A percentile compares a stretch with the other conserved stretches of the same genome.
Evolutionary conservation across 2,113 vertebrate species (phyloP).

Genomic region (Echinops telfairi): DNA sequence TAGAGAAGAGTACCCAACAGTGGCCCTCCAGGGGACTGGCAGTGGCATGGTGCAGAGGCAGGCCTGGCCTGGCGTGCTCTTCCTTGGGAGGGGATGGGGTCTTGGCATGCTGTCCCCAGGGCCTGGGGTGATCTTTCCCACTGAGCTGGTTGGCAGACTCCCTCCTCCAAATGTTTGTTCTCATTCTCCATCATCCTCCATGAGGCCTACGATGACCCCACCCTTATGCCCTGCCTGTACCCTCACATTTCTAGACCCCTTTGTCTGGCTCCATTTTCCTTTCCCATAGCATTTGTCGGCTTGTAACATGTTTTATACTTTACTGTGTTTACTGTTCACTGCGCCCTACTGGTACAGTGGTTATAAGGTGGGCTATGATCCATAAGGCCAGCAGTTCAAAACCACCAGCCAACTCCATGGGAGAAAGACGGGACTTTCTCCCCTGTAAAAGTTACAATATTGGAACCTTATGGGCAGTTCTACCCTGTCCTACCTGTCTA

Average conservation of each 20-base stretch:
- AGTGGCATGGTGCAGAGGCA: not conserved
- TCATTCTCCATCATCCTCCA: not conserved
- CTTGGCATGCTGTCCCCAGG: not conserved
- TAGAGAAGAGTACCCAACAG: not conserved
- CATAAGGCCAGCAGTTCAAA: no score
- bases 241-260: no score
- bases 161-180: not conserved
- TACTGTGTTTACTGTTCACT: not conserved
- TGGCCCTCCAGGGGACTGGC: not conserved
- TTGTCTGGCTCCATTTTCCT: not conserved
- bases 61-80: not conserved
- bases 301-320: not conserved
- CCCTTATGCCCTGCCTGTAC: not conserved
- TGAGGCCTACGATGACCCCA: not conserved
- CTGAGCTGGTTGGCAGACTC: not conserved
- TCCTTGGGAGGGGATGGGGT: not conserved
- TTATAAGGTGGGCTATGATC: no score
- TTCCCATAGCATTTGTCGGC: not conserved
- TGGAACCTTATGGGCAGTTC: no score
- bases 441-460: no score
- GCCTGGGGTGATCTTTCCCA: not conserved
- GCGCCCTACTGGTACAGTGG: no score
- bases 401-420: no score
- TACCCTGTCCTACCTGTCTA: no score
- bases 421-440: no score